phyloP scores from a whole-genome alignment of 2,888 invertebrate species.

The Plemyria rubiginata region DNA sequence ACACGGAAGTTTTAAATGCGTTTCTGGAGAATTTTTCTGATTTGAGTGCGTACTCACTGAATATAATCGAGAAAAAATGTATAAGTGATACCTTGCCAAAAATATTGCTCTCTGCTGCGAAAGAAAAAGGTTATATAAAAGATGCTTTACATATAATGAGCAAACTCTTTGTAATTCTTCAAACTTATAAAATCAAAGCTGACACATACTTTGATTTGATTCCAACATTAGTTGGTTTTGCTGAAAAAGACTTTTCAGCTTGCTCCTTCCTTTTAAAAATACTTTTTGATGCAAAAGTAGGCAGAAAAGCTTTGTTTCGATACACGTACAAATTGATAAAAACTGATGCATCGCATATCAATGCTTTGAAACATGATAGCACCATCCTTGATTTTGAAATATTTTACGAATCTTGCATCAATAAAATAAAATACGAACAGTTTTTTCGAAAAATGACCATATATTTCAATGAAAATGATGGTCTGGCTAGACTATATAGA shows the following conservation, averaged over 20 bases:
- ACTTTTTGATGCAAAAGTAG: constrained; percentile 53
- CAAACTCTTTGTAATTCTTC: constrained; percentile 51
- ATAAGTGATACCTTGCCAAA: constrained; percentile 45
- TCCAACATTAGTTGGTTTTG: constrained; percentile 44
- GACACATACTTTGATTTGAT: constrained; percentile 46
- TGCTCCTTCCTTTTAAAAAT: constrained; percentile 46
- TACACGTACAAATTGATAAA: constrained; percentile 53
- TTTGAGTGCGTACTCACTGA: constrained; percentile 56
- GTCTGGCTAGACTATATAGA: constrained; percentile 46
- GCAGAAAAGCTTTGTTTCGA: constrained; percentile 55
- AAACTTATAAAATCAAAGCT: constrained; percentile 48
- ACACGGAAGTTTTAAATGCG: constrained; percentile 44
- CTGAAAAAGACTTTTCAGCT: constrained; percentile 40
- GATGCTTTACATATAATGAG: constrained; percentile 36
- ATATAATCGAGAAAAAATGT: constrained; percentile 46
- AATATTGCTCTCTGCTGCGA: constrained; percentile 46
- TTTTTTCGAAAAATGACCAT: constrained; percentile 56
- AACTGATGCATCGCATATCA: constrained; percentile 59
- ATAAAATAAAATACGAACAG: constrained; percentile 33
- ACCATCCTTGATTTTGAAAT: constrained; percentile 41
- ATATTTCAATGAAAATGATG: constrained; percentile 61
- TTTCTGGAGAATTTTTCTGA: constrained; percentile 57
- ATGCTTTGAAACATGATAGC: constrained; percentile 61
- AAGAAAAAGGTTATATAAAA: constrained; percentile 32
- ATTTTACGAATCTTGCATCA: constrained; percentile 29